Evolutionary conservation across 2,113 vertebrate species (phyloP).

Genomic region (Gallinago media): DNA sequence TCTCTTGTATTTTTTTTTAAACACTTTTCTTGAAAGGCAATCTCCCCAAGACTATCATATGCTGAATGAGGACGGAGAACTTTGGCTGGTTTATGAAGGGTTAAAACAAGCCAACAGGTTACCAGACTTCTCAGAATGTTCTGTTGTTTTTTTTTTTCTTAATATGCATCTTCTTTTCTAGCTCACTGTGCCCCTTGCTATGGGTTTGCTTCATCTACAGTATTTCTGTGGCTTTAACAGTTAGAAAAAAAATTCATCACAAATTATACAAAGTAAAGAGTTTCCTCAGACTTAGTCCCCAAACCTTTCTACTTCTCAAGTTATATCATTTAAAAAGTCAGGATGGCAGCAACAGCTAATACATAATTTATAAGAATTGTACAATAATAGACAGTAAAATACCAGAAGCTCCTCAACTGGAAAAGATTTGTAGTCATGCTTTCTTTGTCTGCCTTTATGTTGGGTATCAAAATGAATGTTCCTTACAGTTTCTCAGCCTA

Average conservation of each 20-base stretch:
- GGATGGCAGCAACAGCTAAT: neutral
- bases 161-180: conserved; percentile 65
- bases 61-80: conserved; percentile 98
- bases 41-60: conserved; percentile 90
- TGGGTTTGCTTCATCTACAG: conserved; percentile 60
- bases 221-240: conserved; percentile 47
- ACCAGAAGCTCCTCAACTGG: neutral
- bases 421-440: neutral
- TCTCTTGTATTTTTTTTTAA: conserved; percentile 81
- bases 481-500: neutral
- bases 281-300: neutral
- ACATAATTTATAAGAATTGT: neutral
- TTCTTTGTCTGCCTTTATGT: neutral
- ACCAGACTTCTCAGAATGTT: conserved; percentile 74
- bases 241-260: neutral
- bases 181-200: conserved; percentile 67
- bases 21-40: conserved; percentile 86
- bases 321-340: neutral
- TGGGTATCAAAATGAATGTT: neutral
- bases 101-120: conserved; percentile 99
- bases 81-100: conserved; percentile 99
- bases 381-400: neutral
- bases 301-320: neutral
- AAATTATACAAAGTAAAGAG: neutral
- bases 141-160: neutral